phyloP scores from a whole-genome alignment of 2,888 invertebrate genomes.

The Apotomis betuletana region DNA sequence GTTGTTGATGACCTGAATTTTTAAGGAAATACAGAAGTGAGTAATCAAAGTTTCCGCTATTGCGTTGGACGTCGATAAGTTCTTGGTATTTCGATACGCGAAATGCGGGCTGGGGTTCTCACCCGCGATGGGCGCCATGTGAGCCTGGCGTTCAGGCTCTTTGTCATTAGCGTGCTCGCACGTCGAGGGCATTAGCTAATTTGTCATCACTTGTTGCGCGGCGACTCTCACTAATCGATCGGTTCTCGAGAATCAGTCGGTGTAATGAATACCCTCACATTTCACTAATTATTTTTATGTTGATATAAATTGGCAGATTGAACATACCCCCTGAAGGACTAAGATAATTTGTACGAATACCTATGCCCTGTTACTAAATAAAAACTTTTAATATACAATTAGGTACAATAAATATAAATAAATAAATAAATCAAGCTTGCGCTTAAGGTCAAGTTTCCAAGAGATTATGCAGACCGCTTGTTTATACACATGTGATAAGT shows the following conservation, averaged over 20 bases:
- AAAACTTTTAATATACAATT: too few relatives aligned
- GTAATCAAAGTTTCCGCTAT: slow-evolving; percentile 16
- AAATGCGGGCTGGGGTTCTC: slow-evolving; percentile 13
- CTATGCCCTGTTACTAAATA: too few relatives aligned
- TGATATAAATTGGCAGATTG: neutral
- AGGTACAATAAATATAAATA: too few relatives aligned
- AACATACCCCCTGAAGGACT: neutral
- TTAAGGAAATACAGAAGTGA: slow-evolving; percentile 10
- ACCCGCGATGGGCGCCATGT: slow-evolving; percentile 58
- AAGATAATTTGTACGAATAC: too few relatives aligned
- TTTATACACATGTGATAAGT: too few relatives aligned
- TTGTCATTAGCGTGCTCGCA: slow-evolving; percentile 77
- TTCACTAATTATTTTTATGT: slow-evolving; percentile 15
- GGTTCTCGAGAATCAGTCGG: slow-evolving; percentile 9
- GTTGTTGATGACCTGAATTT: neutral
- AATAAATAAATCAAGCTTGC: too few relatives aligned
- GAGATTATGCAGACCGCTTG: too few relatives aligned
- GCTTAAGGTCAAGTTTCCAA: too few relatives aligned
- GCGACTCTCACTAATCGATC: slow-evolving; percentile 36
- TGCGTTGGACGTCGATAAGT: slow-evolving; percentile 2
- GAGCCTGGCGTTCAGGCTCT: slow-evolving; percentile 64
- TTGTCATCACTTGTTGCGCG: slow-evolving; percentile 65
- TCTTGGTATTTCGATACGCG: slow-evolving; percentile 1
- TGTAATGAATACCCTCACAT: slow-evolving; percentile 11
- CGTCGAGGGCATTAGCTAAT: slow-evolving; percentile 77